phyloP scores from a whole-genome alignment of 2,888 invertebrate genomes.

The Harpalus rufipes region DNA sequence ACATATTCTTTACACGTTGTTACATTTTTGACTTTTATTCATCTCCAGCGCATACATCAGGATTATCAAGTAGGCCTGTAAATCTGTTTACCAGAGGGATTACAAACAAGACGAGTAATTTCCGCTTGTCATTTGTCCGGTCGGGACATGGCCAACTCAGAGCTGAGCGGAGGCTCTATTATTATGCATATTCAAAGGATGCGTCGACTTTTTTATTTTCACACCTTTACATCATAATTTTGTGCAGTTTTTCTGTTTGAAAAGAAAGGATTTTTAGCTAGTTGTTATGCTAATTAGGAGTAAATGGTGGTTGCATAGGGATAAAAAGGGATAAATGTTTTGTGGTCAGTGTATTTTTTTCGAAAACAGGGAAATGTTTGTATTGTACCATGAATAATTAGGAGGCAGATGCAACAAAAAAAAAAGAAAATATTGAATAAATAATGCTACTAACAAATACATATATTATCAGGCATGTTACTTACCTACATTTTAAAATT shows the following conservation, averaged over 20 bases:
- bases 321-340: constrained; percentile 25
- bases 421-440: neutral
- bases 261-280: neutral
- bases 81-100: constrained; percentile 53
- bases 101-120: constrained; percentile 53
- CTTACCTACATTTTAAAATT: no score
- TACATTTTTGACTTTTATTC: constrained; percentile 59
- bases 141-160: constrained; percentile 17
- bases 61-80: constrained; percentile 44
- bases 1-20: constrained; percentile 54
- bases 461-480: neutral
- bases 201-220: constrained; percentile 44
- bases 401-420: neutral
- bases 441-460: neutral
- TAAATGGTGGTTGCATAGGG: constrained; percentile 1
- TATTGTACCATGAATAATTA: neutral
- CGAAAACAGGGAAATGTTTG: neutral
- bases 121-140: constrained; percentile 47
- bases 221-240: constrained; percentile 42
- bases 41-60: constrained; percentile 34
- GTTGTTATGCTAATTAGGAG: constrained; percentile 43
- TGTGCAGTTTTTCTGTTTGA: constrained; percentile 39
- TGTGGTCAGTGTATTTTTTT: constrained; percentile 2
- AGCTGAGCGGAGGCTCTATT: constrained; percentile 4
- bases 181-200: constrained; percentile 35